Evolutionary conservation across 2,797 vertebrate genomes (phyloP), one percentile per base, ranked within the genome.

Genomic region (Brachyrhaphis roseni): DNA sequence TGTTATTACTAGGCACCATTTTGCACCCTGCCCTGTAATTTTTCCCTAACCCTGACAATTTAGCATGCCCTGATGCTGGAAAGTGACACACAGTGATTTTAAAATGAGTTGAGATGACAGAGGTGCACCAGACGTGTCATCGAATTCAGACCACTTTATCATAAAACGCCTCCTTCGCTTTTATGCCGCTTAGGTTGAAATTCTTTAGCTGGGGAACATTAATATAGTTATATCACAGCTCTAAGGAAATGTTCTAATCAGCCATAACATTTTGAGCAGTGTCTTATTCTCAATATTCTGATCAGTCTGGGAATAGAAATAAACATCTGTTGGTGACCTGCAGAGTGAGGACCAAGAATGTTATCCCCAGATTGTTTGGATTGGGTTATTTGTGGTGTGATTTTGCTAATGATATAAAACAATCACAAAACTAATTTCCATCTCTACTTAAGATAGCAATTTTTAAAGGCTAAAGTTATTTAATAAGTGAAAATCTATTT

Each of bases 61-160:
- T 75, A 55, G 13, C 39, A 28, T 16, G 51, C 26, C 51, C 55
- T 43, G n/a, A 57, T 28, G 73, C 51, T 57, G 31, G 34, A 20
- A 75, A 62, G n/a, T 62, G 74, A 62, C 34, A 20, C 74, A 75
- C 23, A 55, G n/a, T 39, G 62, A 64, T 64, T 64, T 64, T 36
- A 64, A 36, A 64, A 64, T 36, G 62, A 64, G 62, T 11, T 8
- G n/a, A 45, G 70, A 28, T 72, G 70, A 72, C 26, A 73, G 45
- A 31, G 46, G 28, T 73, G 28, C 8, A 49, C 28, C 46, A 31
- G 71, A 49, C 18, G 28, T 49, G 45, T 23, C 46, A 73, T 49
- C 4, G 8, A 28, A 39, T 55, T 53, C 18, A 36, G 23, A 12
- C 16, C 49, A 53, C 51, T 53, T 39, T 39, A 74, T 74, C 13